phyloP scores from a whole-genome alignment of 2,113 vertebrate genomes.

The Odocoileus virginianus region DNA sequence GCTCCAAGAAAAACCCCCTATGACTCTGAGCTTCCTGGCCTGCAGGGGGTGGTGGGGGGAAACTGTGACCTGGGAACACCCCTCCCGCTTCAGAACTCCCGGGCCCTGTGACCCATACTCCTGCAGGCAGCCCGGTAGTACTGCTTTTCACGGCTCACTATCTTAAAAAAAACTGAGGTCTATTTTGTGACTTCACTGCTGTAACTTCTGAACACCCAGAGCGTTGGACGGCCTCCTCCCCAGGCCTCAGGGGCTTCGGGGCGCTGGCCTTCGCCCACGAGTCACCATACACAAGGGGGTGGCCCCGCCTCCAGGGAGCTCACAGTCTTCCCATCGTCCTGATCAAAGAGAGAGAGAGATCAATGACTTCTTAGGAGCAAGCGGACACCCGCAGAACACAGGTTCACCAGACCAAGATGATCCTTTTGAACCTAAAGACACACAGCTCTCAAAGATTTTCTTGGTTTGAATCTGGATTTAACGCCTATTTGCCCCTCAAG shows the following conservation, averaged over 20 bases:
- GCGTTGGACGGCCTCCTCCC: not conserved
- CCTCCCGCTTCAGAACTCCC: not conserved
- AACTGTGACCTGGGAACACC: fast-evolving
- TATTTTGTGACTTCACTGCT: not conserved
- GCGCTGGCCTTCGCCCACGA: not conserved
- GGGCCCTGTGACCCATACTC: fast-evolving
- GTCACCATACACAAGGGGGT: not conserved
- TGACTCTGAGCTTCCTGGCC: not conserved
- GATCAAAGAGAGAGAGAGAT: not conserved
- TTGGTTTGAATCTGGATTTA: fast-evolving
- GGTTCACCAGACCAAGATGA: not conserved
- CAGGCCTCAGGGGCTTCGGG: not conserved
- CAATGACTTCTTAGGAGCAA: not conserved
- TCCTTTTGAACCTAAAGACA: not conserved
- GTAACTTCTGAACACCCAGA: not conserved
- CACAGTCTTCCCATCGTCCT: not conserved
- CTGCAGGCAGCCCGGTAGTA: fast-evolving
- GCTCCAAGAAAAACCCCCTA: not conserved
- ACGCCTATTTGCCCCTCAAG: not conserved
- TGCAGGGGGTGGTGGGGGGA: too few relatives aligned
- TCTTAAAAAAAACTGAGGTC: not conserved
- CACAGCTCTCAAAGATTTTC: fast-evolving
- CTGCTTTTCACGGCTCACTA: too few relatives aligned
- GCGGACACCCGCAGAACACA: not conserved
- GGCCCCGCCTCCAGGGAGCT: too few relatives aligned